Percentiles rank a stretch among this genome's conserved stretches.
phyloP scores from a whole-genome alignment of 2,797 vertebrate species.

The Decapterus maruadsi region DNA sequence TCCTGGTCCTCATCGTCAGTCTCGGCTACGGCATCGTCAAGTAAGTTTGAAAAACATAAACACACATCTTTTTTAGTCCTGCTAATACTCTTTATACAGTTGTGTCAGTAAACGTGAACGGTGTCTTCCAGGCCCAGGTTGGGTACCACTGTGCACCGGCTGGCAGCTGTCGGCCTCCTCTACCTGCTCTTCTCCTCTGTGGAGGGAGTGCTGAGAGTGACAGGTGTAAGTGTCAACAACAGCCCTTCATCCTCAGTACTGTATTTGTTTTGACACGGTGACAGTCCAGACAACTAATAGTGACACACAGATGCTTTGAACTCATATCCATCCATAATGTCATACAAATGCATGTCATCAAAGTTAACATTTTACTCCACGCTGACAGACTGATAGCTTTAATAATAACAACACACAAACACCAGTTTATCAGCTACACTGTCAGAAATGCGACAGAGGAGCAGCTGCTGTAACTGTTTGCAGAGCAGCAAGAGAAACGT shows the following conservation, averaged over 20 bases:
- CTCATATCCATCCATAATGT: not conserved
- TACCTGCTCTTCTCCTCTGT: conserved; percentile 96
- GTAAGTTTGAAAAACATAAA: conserved; percentile 79
- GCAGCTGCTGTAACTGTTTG: not conserved
- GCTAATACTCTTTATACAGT: not conserved
- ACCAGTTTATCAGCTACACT: not conserved
- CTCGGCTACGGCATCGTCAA: conserved; percentile 97
- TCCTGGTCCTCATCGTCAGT: conserved; percentile 96
- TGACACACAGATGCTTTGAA: not conserved
- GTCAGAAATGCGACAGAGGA: not conserved
- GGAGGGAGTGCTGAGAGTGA: conserved; percentile 95
- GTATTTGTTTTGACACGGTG: not conserved
- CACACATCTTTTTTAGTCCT: no score
- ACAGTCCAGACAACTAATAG: not conserved
- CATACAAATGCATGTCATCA: no score
- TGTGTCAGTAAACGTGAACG: not conserved
- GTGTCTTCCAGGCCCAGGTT: conserved; percentile 88
- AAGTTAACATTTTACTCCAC: not conserved
- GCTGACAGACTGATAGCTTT: not conserved
- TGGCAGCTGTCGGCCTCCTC: conserved; percentile 92
- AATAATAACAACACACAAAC: not conserved
- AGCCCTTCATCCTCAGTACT: not conserved
- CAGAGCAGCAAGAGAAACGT: not conserved
- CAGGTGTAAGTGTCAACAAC: conserved; percentile 88
- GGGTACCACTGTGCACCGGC: conserved; percentile 93